These are phyloP conservation scores for Drosophila pectinifera DNA, from an alignment of 1,140 invertebrate species.

Conservation along the genomic window DNA sequence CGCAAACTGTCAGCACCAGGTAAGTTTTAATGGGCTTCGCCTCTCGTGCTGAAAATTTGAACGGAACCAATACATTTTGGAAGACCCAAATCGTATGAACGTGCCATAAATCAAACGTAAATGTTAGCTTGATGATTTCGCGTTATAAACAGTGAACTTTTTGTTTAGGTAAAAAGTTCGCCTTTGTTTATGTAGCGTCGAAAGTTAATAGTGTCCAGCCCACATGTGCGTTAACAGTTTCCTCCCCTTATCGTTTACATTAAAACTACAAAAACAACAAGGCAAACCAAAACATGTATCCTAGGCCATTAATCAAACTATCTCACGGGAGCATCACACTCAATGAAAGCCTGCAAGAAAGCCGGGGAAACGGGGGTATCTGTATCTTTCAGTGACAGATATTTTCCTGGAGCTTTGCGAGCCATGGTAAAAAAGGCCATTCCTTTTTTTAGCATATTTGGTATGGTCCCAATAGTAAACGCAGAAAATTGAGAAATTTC, in stretches of 20 bases:
- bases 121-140: constrained; percentile 79
- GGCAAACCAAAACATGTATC: constrained; percentile 57
- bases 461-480: constrained; percentile 53
- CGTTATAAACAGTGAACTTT: constrained; percentile 74
- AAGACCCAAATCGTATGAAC: constrained; percentile 39
- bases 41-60: constrained; percentile 44
- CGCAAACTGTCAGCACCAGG: constrained; percentile 69
- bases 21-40: constrained; percentile 8
- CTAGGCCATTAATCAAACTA: constrained; percentile 80
- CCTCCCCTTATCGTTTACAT: constrained; percentile 39
- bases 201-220: constrained; percentile 71
- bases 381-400: constrained; percentile 73
- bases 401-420: constrained; percentile 70
- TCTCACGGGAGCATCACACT: constrained; percentile 77
- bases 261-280: constrained; percentile 53
- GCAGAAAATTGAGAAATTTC: constrained; percentile 63
- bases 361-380: constrained; percentile 31
- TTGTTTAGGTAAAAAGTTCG: constrained; percentile 44
- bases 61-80: constrained; percentile 80
- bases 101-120: constrained; percentile 76
- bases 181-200: constrained; percentile 65
- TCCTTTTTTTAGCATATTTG: constrained; percentile 73
- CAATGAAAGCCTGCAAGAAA: constrained; percentile 44
- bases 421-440: constrained; percentile 36
- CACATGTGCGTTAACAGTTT: constrained; percentile 69